Evolutionary conservation across 2,888 invertebrate species (phyloP).

Genomic region (Galerucella nymphaeae): DNA sequence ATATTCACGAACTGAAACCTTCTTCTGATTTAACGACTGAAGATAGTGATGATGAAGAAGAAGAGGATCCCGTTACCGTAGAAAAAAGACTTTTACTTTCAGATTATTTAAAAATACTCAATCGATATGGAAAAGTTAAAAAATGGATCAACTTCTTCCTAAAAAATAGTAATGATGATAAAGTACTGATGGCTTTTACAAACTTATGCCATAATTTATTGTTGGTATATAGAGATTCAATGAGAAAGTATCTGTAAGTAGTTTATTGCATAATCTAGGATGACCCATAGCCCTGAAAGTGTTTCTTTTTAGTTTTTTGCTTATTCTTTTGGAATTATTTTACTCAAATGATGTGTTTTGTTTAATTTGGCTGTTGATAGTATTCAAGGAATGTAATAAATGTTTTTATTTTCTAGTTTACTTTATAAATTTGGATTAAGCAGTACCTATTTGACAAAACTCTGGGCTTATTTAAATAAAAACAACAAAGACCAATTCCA

Average conservation of each 20-base stretch:
- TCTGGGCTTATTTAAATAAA: slow-evolving; percentile 59
- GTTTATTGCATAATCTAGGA: neutral
- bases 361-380: too few relatives aligned
- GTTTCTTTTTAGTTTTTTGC: too few relatives aligned
- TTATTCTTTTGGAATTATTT: too few relatives aligned
- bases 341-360: too few relatives aligned
- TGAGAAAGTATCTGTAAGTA: slow-evolving; percentile 85
- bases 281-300: too few relatives aligned
- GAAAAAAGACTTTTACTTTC: slow-evolving; percentile 58
- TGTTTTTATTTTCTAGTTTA: slow-evolving; percentile 53
- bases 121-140: slow-evolving; percentile 61
- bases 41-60: slow-evolving; percentile 71
- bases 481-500: slow-evolving; percentile 54
- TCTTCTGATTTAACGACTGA: slow-evolving; percentile 63
- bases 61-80: slow-evolving; percentile 67
- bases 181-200: slow-evolving; percentile 58
- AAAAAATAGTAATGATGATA: slow-evolving; percentile 58
- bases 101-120: slow-evolving; percentile 61
- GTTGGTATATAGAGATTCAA: slow-evolving; percentile 82
- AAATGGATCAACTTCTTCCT: slow-evolving; percentile 68
- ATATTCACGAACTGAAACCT: slow-evolving; percentile 60
- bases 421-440: slow-evolving; percentile 62
- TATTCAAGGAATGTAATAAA: too few relatives aligned
- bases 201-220: slow-evolving; percentile 86
- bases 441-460: slow-evolving; percentile 59